Conservation (phyloP, 2,113 vertebrate genomes). For the Lepus europaeus region DNA sequence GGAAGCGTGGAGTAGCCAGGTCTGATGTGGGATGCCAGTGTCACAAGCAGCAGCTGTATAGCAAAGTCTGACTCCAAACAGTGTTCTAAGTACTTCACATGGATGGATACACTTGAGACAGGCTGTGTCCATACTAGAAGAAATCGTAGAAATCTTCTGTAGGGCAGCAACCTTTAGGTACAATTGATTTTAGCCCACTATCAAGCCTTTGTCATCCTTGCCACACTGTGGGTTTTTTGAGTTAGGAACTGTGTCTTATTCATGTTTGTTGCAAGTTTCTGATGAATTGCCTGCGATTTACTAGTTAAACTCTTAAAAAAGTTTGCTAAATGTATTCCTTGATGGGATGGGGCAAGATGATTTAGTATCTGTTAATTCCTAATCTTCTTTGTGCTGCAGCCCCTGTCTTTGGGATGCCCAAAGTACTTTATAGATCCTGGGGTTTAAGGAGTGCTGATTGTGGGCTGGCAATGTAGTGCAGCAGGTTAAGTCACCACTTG, state of each 20-base stretch:
- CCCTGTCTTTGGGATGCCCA: neutral
- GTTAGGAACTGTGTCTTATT: neutral
- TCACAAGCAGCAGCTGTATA: too few species aligned
- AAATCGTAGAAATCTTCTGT: neutral
- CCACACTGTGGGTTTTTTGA: neutral
- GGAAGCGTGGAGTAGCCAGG: too few species aligned
- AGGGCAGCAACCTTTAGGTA: neutral
- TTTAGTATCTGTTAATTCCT: neutral
- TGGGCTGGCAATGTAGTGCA: neutral
- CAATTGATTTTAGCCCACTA: neutral
- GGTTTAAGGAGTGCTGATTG: neutral
- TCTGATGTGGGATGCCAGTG: too few species aligned
- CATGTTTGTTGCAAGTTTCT: neutral
- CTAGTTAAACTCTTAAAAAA: constrained; percentile 6
- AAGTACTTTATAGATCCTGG: neutral
- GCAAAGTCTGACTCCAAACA: too few species aligned
- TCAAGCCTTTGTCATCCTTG: neutral
- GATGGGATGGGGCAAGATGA: neutral
- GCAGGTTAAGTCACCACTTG: too few species aligned
- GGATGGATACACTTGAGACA: neutral
- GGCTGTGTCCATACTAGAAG: neutral
- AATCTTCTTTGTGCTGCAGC: too few species aligned
- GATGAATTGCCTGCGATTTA: neutral
- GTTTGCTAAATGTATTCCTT: neutral
- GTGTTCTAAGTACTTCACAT: neutral